Evolutionary conservation across 2,888 invertebrate genomes (phyloP).

Genomic region (Parochlus steinenii): DNA sequence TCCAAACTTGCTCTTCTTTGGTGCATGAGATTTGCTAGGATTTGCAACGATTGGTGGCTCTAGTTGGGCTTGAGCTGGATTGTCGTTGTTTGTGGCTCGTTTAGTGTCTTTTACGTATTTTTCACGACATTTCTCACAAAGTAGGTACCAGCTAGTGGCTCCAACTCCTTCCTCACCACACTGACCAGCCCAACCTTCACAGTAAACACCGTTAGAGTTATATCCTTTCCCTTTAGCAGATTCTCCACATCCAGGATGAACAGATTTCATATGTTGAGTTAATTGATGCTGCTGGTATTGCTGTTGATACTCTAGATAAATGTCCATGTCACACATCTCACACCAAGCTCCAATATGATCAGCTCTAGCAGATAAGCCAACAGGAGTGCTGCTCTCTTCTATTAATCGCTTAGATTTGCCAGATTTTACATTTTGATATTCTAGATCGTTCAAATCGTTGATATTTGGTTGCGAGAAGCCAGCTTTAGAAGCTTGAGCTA

Average conservation of each 20-base stretch:
- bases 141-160: slow-evolving; percentile 72
- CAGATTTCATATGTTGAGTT: slow-evolving; percentile 78
- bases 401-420: slow-evolving; percentile 20
- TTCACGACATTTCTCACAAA: slow-evolving; percentile 81
- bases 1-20: slow-evolving; percentile 9
- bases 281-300: slow-evolving; percentile 39
- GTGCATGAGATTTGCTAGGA: too few species aligned
- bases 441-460: slow-evolving; percentile 16
- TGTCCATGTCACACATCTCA: slow-evolving; percentile 70
- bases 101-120: slow-evolving; percentile 39
- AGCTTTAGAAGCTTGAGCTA: slow-evolving; percentile 1
- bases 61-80: not conserved
- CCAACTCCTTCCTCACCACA: slow-evolving; percentile 76
- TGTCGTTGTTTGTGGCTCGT: slow-evolving; percentile 7
- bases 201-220: slow-evolving; percentile 77
- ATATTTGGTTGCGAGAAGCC: not conserved
- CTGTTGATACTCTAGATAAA: slow-evolving; percentile 6
- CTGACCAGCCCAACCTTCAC: slow-evolving; percentile 75
- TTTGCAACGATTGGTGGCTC: too few species aligned
- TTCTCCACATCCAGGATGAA: slow-evolving; percentile 82
- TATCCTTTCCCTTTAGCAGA: slow-evolving; percentile 78
- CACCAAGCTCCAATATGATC: slow-evolving; percentile 37
- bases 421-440: slow-evolving; percentile 17
- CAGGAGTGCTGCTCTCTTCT: slow-evolving; percentile 18
- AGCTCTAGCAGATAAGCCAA: slow-evolving; percentile 1